Percentiles rank a stretch among this genome's conserved stretches.
Conservation (phyloP, 2,888 invertebrate species). For the Cosmia pyralina region DNA sequence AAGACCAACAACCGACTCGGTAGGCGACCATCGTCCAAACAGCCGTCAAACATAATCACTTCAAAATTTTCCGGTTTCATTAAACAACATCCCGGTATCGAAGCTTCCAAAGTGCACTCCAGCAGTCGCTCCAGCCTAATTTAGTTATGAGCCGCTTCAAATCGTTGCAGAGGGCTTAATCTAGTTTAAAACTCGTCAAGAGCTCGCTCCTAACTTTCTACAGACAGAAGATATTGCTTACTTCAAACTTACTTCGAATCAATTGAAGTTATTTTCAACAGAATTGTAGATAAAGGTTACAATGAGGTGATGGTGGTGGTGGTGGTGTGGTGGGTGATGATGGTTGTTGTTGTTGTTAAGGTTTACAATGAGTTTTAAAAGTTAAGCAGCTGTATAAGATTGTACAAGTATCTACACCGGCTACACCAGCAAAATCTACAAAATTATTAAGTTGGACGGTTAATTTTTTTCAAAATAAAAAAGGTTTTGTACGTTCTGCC, state of each 20-base stretch:
- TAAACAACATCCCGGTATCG: neutral
- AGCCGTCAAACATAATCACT: neutral
- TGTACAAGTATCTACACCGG: neutral
- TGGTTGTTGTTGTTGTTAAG: too few species aligned
- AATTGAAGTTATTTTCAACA: constrained; percentile 14
- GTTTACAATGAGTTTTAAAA: neutral
- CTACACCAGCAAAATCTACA: too few species aligned
- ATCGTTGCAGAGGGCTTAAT: constrained; percentile 33
- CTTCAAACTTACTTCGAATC: constrained; percentile 22
- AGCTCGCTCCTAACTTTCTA: constrained; percentile 16
- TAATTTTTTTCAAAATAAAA: too few species aligned
- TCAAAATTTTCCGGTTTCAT: neutral
- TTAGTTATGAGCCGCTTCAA: constrained; percentile 34
- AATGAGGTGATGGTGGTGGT: too few species aligned
- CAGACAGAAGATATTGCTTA: constrained; percentile 22
- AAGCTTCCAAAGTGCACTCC: constrained; percentile 9
- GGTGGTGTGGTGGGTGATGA: too few species aligned
- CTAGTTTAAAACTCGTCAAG: constrained; percentile 39
- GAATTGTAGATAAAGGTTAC: constrained; percentile 8
- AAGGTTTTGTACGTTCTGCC: too few species aligned
- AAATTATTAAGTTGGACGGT: too few species aligned
- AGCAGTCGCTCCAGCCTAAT: constrained; percentile 27
- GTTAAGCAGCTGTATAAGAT: neutral
- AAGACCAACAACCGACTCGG: neutral
- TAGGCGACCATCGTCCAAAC: neutral